Evolutionary conservation across 2,888 invertebrate species (phyloP).

Genomic region (Thera obeliscata): DNA sequence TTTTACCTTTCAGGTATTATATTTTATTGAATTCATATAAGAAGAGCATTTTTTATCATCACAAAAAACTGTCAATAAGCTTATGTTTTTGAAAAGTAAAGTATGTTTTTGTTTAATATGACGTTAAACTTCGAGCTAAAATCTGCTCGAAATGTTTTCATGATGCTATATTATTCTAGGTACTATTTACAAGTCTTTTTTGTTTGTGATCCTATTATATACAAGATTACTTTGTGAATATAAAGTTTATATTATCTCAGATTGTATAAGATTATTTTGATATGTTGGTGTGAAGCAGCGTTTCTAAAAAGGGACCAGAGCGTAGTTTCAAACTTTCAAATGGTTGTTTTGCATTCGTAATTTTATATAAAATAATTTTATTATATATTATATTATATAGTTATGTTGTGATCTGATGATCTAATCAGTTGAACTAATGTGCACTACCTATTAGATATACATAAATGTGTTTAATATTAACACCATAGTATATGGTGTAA

Average conservation of each 20-base stretch:
- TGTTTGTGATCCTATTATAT: slow-evolving; percentile 5
- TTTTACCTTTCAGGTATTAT: neutral
- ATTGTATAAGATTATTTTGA: slow-evolving; percentile 44
- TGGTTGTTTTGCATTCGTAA: slow-evolving; percentile 54
- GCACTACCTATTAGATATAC: slow-evolving; percentile 61
- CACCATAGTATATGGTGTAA: slow-evolving; percentile 51
- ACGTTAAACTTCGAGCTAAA: no score
- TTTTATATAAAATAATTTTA: slow-evolving; percentile 44
- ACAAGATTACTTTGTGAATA: slow-evolving; percentile 14
- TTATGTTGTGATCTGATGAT: slow-evolving; percentile 71
- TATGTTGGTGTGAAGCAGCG: slow-evolving; percentile 58
- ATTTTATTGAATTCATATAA: neutral
- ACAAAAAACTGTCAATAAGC: no score
- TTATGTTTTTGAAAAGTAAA: no score
- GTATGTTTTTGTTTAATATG: no score
- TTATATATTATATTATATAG: slow-evolving; percentile 43
- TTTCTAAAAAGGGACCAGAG: slow-evolving; percentile 69
- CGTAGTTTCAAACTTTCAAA: slow-evolving; percentile 58
- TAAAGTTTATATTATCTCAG: slow-evolving; percentile 16
- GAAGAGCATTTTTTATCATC: no score
- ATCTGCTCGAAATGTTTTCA: neutral
- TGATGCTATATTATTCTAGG: neutral
- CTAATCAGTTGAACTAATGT: slow-evolving; percentile 67
- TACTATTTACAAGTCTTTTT: neutral
- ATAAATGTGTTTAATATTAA: slow-evolving; percentile 55